Conservation (phyloP, 1,140 invertebrate genomes). For the Probaryconus sp. region DNA sequence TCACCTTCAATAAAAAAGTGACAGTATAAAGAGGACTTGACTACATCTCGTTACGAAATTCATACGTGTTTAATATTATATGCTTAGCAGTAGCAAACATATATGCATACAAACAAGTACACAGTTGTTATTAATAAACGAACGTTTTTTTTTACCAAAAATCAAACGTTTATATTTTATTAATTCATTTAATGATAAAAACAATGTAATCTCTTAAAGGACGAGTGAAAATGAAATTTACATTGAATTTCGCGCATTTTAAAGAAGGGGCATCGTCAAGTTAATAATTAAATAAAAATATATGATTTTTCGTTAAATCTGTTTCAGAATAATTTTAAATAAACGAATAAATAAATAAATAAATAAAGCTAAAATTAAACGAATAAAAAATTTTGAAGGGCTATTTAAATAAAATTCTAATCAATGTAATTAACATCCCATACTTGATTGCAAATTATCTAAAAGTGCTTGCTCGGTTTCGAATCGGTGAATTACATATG, state of each 20-base stretch:
- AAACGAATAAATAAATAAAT: no score
- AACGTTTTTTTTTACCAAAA: conserved; percentile 15
- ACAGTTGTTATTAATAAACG: conserved; percentile 26
- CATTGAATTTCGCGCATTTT: no score
- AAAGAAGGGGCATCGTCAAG: no score
- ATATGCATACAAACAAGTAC: conserved; percentile 19
- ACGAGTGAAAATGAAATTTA: no score
- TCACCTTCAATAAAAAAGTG: conserved; percentile 22
- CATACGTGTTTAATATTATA: conserved; percentile 40
- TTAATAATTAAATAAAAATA: no score
- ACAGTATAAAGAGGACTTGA: conserved; percentile 25
- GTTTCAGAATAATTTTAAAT: no score
- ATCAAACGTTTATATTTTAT: conserved; percentile 8
- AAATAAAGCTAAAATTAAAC: no score
- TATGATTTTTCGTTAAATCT: no score
- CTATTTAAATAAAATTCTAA: conserved; percentile 41
- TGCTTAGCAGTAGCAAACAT: conserved; percentile 28
- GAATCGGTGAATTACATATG: conserved; percentile 53
- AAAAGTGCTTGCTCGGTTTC: conserved; percentile 52
- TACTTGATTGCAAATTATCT: conserved; percentile 57
- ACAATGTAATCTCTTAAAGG: no score
- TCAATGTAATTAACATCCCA: conserved; percentile 45
- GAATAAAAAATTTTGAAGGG: no score
- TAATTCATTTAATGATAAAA: no score
- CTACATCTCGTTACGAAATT: conserved; percentile 32